Base-by-base conservation (phyloP, 2,797 vertebrate genomes). In the Acanthopagrus latus region DNA sequence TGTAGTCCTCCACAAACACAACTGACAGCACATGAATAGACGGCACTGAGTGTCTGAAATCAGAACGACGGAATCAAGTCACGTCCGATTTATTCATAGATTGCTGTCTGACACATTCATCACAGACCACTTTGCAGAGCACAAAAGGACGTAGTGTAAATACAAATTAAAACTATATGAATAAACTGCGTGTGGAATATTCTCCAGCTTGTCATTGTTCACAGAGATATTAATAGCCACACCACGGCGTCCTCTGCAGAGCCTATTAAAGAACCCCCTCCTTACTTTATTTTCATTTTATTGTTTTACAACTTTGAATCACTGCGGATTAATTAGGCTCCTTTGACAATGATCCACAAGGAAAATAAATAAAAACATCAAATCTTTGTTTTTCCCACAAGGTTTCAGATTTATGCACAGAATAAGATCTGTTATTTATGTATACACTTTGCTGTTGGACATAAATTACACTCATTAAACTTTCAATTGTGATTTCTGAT, bases 21-120 rank as follows among this genome's bases (percentile, higher is more conserved):
- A 18, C 52, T 85, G 76, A 85, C 71, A 78, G 60, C 68, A 64
- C 7, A 63, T 64, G 74, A 85, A 83, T 48, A 68, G 46, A 71
- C 46, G 20, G 62, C 38, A 65, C 50, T 21, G 44, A 25, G 27
- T 54, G 3, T 74, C 72, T 48, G 44, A 71, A 76, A 70, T 65
- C 41, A 72, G 29, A 80, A 59, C 71, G 71, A 47, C 18, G 33
- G 58, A 66, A 73, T 75, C 50, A 80, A 76, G 57, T 80, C 64
- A 48, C 14, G 6, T 72, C 58, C 58, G 63, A 66, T 59, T 74
- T 81, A 81, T 86, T 78, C 72, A 78, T 77, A 51, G 76, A 86
- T 64, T 14, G 13, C 51, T 17, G 55, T 47, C 74, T 68, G 70
- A 83, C 78, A 72, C 58, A 54, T 82, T 86, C 54, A 76, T 79